Percentiles rank a stretch among this genome's conserved stretches.
Evolutionary conservation across 2,113 vertebrate species (phyloP).

Genomic region (Orcinus orca): DNA sequence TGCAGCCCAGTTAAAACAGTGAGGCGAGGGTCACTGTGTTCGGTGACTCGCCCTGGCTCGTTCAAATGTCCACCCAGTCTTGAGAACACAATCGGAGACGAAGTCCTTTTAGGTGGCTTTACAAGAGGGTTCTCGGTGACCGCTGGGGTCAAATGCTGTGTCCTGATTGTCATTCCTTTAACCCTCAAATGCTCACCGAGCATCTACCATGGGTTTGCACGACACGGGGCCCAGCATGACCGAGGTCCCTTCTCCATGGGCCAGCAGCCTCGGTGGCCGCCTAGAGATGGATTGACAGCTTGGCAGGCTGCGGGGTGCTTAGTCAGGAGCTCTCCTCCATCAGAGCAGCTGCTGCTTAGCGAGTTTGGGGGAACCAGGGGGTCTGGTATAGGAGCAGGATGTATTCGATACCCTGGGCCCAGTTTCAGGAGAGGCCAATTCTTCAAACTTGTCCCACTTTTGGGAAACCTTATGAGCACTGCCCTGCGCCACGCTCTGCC

Average conservation of each 20-base stretch:
- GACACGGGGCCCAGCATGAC: accelerated
- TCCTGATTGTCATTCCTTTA: background rate
- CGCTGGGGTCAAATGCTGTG: background rate
- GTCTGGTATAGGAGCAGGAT: background rate
- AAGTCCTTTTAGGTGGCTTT: background rate
- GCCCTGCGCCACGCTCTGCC: background rate
- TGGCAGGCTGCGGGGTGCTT: background rate
- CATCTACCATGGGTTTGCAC: background rate
- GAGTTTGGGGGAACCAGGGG: accelerated
- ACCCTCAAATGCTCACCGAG: background rate
- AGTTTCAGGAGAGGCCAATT: background rate
- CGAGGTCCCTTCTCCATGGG: background rate
- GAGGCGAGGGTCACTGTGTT: background rate
- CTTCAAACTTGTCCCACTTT: background rate
- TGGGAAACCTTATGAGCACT: background rate
- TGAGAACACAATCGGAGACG: background rate
- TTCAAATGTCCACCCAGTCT: background rate
- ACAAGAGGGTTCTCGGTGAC: background rate
- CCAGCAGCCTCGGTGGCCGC: background rate
- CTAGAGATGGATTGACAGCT: too few relatives aligned
- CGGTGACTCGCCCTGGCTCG: background rate
- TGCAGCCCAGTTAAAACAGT: background rate
- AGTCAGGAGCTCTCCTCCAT: background rate
- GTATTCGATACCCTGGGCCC: background rate
- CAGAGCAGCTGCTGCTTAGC: background rate